Base-by-base conservation (phyloP, 2,113 vertebrate species). In the Neodontobutis hainanensis region DNA sequence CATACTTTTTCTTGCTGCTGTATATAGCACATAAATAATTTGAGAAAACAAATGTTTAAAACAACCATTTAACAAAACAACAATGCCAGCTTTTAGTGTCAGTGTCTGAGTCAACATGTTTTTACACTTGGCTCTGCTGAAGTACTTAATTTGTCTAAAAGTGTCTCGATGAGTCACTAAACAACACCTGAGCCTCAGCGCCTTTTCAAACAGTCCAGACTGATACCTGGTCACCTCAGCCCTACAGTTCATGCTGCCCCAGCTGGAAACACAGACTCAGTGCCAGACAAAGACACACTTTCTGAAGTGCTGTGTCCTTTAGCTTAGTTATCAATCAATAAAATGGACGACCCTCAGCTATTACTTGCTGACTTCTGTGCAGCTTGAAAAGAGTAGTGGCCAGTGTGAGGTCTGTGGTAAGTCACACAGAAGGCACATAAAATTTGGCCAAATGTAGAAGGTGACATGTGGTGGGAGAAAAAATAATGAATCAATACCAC, bases 261-360 rank as follows among this genome's bases (percentile, higher is more conserved):
- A 68, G 61, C 74, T 68, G 61, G 60, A 67, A 42, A 52, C 8
- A 61, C 52, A 49, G 0, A 63, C 43, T 47, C 16, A 60, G 36
- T 50, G 1, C 8, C 47, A 16, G 19, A 52, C 27, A 58, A 10
- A 55, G 42, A 35, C 4, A 44, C 16, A 65, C 2, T 66, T 3
- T 3, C 58, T 34, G 1, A 19, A 40, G 38, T 19, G 19, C 35
- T 62, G 44, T 69, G 47, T 60, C 11, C 55, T 64, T 68, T 61
- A 19, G 45, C n/a, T 27, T 16, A 36, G 42, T 43, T 5, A 42
- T 63, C 51, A 44, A 48, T 73, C 58, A 67, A 72, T 77, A 75
- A 66, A 78, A 48, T 44, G 40, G 62, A 61, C 16, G 27, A 57
- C 15, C 43, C 40, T 55, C 49, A 42, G 61, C 44, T 53, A 12